Conservation (phyloP, 2,888 invertebrate species). For the Stratiomys singularior region DNA sequence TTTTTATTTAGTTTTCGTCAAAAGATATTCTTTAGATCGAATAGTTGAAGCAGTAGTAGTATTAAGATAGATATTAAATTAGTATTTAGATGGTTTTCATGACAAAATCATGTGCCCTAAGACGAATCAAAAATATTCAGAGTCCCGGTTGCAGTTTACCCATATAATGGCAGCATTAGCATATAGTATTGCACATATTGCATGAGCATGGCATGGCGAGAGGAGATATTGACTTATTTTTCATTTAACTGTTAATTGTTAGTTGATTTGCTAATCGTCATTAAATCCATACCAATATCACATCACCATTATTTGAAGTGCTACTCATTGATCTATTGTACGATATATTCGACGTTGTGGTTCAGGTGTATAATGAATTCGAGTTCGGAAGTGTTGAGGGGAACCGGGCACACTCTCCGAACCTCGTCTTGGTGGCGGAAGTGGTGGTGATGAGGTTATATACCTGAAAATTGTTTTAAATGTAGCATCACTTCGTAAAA, state of each 20-base stretch:
- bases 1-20: not conserved
- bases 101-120: no score
- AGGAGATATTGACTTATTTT: not conserved
- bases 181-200: not conserved
- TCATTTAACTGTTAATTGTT: slow-evolving; percentile 23
- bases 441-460: slow-evolving; percentile 67
- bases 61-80: not conserved
- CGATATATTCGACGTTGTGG: slow-evolving; percentile 69
- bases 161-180: not conserved
- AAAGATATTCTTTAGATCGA: not conserved
- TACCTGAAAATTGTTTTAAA: slow-evolving; percentile 57
- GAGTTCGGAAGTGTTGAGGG: slow-evolving; percentile 73
- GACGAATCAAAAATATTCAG: no score
- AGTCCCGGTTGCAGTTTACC: no score
- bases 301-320: slow-evolving; percentile 66
- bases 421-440: slow-evolving; percentile 68
- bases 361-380: slow-evolving; percentile 71
- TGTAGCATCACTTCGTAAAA: no score
- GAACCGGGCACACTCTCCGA: slow-evolving; percentile 79
- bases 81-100: not conserved
- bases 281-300: slow-evolving; percentile 66
- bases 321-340: slow-evolving; percentile 66
- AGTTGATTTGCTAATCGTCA: slow-evolving; percentile 55
- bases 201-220: not conserved
- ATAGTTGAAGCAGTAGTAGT: not conserved